Evolutionary conservation across 2,113 vertebrate genomes (phyloP), one percentile per base, ranked within the genome.

Genomic region (Sinocyclocheilus anshuiensis): DNA sequence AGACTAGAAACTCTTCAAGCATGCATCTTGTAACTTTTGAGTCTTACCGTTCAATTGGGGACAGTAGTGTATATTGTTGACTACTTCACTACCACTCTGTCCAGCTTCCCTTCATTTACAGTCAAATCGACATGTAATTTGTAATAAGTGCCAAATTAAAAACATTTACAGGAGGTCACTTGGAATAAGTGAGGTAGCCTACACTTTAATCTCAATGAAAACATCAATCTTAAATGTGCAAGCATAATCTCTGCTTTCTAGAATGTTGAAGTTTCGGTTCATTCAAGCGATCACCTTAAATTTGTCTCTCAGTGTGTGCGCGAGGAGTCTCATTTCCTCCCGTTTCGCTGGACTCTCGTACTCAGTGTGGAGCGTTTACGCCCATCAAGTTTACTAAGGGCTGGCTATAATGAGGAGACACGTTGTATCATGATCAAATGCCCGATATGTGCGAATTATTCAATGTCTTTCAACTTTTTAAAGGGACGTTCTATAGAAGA

Each of bases 351-450:
- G 16, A 36, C 13, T 79, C 33, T 22, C 10, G 57, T 39, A 39
- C 33, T 81, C 15, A 0, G 4, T 29, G 45, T 53, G 42, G 9
- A 42, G 36, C 69, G 36, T 13, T 33, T 4, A 82, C 15, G n/a
- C n/a, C 24, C 45, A 65, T 69, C 16, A 82, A 63, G n/a, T 67
- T 77, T 72, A 72, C 69, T 18, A 72, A 77, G 13, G n/a, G 24
- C 42, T 48, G 42, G 12, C 50, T 29, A 22, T 22, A 33, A 39
- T 61, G 77, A 15, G 29, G 11, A 15, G 6, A n/a, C 45, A n/a
- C 36, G 22, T 42, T 24, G 55, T 80, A n/a, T 61, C 33, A 50
- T 20, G 11, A 50, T 33, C 24, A 53, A 22, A 6, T 6, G 24
- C 10, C 11, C 11, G 24, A 69, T 3, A 77, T 15, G 29, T 8